phyloP scores from a whole-genome alignment of 1,140 invertebrate species.

The Belonocnema kinseyi region DNA sequence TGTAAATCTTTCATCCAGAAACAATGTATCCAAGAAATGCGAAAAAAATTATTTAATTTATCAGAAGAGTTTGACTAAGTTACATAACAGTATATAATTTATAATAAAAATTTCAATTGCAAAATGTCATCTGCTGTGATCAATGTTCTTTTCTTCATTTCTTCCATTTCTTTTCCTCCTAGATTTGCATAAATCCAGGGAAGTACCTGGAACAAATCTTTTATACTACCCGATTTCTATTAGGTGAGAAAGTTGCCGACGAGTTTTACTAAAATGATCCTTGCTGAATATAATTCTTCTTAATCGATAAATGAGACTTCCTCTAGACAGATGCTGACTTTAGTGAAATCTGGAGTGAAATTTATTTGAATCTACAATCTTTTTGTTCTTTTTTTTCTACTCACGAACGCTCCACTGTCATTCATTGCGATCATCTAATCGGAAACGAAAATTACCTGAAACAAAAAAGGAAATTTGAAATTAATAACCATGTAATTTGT shows the following conservation, averaged over 20 bases:
- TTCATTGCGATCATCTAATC: not conserved
- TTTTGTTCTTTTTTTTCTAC: not conserved
- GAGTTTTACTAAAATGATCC: conserved; percentile 54
- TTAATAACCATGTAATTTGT: not conserved
- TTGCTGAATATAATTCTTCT: conserved; percentile 62
- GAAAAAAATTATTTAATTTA: too few species aligned
- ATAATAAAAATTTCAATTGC: too few species aligned
- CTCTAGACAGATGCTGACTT: not conserved
- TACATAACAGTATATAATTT: too few species aligned
- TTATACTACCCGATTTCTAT: conserved; percentile 49
- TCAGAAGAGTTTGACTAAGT: too few species aligned
- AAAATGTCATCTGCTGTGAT: not conserved
- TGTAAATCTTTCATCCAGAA: too few species aligned
- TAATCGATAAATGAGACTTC: conserved; percentile 49
- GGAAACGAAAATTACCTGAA: not conserved
- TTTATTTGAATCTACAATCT: too few species aligned
- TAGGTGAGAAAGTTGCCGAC: conserved; percentile 57
- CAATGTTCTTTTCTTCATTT: conserved; percentile 8
- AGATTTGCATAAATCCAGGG: conserved; percentile 46
- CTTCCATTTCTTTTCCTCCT: conserved; percentile 22
- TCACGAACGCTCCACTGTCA: not conserved
- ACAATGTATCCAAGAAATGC: too few species aligned
- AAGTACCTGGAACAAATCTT: conserved; percentile 46
- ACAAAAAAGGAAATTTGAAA: conserved; percentile 7
- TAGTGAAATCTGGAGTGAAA: too few species aligned